Base-by-base conservation (phyloP, 2,113 vertebrate genomes). In the Taurulus bubalis region DNA sequence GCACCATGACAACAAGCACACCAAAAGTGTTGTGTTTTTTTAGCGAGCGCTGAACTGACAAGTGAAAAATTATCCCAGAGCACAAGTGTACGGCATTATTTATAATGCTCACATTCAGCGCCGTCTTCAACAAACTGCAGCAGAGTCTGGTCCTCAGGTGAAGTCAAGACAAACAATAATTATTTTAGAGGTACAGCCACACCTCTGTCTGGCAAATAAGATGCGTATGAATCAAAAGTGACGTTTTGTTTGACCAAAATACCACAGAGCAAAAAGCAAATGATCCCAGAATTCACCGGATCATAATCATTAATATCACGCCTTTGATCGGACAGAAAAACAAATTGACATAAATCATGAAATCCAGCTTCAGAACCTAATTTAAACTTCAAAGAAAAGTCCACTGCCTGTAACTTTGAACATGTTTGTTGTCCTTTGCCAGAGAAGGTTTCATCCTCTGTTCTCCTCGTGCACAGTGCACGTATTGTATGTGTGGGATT, bases 401-500 rank as follows among this genome's bases (percentile, higher is more conserved):
- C n/a, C n/a, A n/a, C n/a, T n/a, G n/a, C n/a, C n/a, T 58, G 26
- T 20, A 18, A 18, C 40, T 8, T 0, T 15, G 28, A 38, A 45
- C 6, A 0, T 38, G n/a, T 83, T 53, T 30, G 56, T 30, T n/a
- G 68, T 91, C 65, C 32, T 58, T 70, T 40, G 36, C 16, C 15
- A 9, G 42, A 47, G 38, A 30, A 28, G 77, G 24, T 64, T 62
- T 83, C 26, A 26, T 67, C 30, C 70, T 51, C 28, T 45, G 47
- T 45, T 47, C 59, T 53, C 24, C 8, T 26, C 30, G 63, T 47
- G 53, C 51, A 55, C 51, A 55, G 51, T 20, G 14, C 72, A 38
- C 70, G 7, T 28, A 49, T 59, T 88, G 82, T 87, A 8, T 83
- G 65, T 80, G 80, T 70, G 74, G 86, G 90, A 91, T 90, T 91